Percentiles rank a stretch among this genome's conserved stretches.
Evolutionary conservation across 2,113 vertebrate species (phyloP).

Genomic region (Manacus vitellinus): DNA sequence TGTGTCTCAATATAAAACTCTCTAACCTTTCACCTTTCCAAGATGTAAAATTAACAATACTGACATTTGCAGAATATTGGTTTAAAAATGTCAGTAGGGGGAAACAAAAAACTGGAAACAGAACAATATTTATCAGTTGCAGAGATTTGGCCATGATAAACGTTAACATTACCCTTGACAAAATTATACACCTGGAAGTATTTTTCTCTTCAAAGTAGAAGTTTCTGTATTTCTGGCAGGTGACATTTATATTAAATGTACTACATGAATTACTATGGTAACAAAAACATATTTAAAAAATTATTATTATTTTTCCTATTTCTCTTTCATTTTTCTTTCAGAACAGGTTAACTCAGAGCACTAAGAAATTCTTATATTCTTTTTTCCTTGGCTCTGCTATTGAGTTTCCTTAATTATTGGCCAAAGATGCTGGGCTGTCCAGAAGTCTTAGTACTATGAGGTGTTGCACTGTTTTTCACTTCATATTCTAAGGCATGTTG

Average conservation of each 20-base stretch:
- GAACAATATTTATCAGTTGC: slow-evolving; percentile 12
- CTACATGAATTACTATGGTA: background rate
- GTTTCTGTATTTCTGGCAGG: background rate
- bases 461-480: background rate
- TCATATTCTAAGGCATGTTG: background rate
- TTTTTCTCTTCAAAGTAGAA: slow-evolving; percentile 6
- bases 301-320: background rate
- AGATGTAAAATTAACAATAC: slow-evolving; percentile 31
- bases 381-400: background rate
- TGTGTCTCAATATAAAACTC: background rate
- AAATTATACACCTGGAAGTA: slow-evolving; percentile 30
- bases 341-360: background rate
- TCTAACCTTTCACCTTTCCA: slow-evolving; percentile 15
- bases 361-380: background rate
- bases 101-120: background rate
- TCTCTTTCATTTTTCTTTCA: background rate
- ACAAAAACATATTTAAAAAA: background rate
- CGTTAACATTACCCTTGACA: background rate
- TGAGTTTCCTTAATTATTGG: background rate
- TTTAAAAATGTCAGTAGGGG: slow-evolving; percentile 27
- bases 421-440: background rate
- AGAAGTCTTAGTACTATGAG: rapidly evolving
- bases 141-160: slow-evolving; percentile 22
- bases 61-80: slow-evolving; percentile 26
- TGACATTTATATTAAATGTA: background rate